A percentile compares a stretch with the other conserved stretches of the same genome.
phyloP scores from a whole-genome alignment of 2,113 vertebrate genomes.

The Chaetodon trifascialis region DNA sequence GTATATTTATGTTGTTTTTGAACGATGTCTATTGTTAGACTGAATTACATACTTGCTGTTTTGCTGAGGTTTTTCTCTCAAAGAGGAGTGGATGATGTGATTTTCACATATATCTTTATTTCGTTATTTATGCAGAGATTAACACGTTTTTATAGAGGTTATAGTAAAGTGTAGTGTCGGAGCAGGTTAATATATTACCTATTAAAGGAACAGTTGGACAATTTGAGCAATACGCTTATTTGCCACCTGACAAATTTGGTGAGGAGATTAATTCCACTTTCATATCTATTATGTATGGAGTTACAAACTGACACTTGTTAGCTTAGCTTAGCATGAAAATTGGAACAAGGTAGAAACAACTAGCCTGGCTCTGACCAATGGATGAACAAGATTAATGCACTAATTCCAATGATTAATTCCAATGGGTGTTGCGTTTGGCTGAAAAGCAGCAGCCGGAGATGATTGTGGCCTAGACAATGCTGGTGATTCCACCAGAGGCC shows the following conservation, averaged over 20 bases:
- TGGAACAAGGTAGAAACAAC: not conserved
- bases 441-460: too few species aligned
- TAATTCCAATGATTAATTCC: too few species aligned
- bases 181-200: not conserved
- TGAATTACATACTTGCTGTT: slow-evolving; percentile 44
- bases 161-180: not conserved
- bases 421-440: too few species aligned
- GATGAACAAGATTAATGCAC: not conserved
- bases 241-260: not conserved
- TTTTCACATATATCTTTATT: slow-evolving; percentile 30
- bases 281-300: not conserved
- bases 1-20: slow-evolving; percentile 46
- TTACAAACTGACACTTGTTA: not conserved
- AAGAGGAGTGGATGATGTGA: not conserved
- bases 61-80: slow-evolving; percentile 10
- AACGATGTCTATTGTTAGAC: slow-evolving; percentile 70
- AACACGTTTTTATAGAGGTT: slow-evolving; percentile 17
- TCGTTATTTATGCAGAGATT: slow-evolving; percentile 12
- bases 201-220: not conserved
- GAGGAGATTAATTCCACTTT: not conserved
- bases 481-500: too few species aligned
- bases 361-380: not conserved
- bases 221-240: not conserved
- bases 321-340: not conserved
- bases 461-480: too few species aligned